Conservation (phyloP, 2,113 vertebrate species). For the Neodontobutis hainanensis region DNA sequence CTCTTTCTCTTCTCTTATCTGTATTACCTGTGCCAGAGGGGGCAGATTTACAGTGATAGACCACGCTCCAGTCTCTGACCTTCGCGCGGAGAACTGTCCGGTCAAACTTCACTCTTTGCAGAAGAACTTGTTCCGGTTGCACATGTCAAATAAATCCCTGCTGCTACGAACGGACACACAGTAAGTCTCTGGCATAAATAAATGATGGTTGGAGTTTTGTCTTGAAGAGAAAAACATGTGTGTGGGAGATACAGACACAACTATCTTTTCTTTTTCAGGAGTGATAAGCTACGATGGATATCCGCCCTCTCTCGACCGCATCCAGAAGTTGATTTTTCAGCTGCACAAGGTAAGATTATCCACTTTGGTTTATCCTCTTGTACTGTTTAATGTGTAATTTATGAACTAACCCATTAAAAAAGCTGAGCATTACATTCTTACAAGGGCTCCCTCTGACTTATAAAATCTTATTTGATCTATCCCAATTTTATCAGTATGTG, state of each 20-base stretch:
- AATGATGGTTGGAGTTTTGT: background rate
- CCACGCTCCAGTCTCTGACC: conserved; percentile 83
- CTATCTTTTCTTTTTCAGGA: conserved; percentile 73
- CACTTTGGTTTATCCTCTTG: conserved; percentile 7
- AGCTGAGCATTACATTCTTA: too few species aligned
- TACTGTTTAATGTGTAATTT: background rate
- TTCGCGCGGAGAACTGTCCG: conserved; percentile 90
- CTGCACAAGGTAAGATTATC: conserved; percentile 71
- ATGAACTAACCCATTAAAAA: too few species aligned
- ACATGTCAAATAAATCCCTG: conserved; percentile 79
- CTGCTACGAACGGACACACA: conserved; percentile 89
- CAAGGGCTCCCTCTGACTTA: too few species aligned
- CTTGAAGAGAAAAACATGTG: background rate
- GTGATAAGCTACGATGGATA: conserved; percentile 96
- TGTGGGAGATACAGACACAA: background rate
- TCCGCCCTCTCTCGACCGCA: conserved; percentile 86
- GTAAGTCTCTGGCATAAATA: conserved; percentile 76
- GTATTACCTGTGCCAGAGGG: conserved; percentile 73
- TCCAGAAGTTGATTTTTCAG: conserved; percentile 74
- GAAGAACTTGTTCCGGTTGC: conserved; percentile 91
- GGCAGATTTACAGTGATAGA: conserved; percentile 90
- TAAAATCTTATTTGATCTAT: too few species aligned
- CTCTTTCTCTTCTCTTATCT: background rate
- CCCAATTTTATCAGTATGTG: too few species aligned
- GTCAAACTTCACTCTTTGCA: conserved; percentile 90